Conservation (phyloP, 2,888 invertebrate species). For the Mythimna albipuncta region DNA sequence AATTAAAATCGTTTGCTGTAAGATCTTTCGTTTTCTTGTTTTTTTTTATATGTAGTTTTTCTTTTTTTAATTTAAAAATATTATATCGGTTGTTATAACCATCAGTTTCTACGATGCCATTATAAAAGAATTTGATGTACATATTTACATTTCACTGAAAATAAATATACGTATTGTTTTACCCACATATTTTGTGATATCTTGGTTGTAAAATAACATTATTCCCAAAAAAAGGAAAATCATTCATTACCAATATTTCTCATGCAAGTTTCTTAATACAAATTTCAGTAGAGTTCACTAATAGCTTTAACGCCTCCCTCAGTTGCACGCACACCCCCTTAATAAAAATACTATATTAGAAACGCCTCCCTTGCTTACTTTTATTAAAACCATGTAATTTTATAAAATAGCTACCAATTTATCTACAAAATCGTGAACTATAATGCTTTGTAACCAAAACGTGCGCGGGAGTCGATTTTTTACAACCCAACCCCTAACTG, state of each 20-base stretch:
- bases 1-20: too few relatives aligned
- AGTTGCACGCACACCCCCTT: constrained; percentile 79
- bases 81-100: too few relatives aligned
- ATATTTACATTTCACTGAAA: too few relatives aligned
- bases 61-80: too few relatives aligned
- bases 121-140: too few relatives aligned
- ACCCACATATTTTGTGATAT: background rate
- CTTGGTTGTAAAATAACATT: background rate
- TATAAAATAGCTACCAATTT: constrained; percentile 82
- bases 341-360: constrained; percentile 77
- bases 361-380: constrained; percentile 81
- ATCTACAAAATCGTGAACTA: constrained; percentile 76
- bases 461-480: constrained; percentile 66
- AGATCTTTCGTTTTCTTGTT: too few relatives aligned
- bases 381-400: constrained; percentile 84
- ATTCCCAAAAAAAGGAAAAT: background rate
- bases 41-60: too few relatives aligned
- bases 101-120: too few relatives aligned
- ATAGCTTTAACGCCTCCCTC: constrained; percentile 73
- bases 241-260: constrained; percentile 6
- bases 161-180: too few relatives aligned
- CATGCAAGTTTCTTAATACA: constrained; percentile 21
- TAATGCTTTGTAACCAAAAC: constrained; percentile 55
- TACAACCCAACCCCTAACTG: constrained; percentile 56
- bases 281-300: constrained; percentile 65